phyloP scores from a whole-genome alignment of 2,113 vertebrate species.

The Ceyx cyanopectus region DNA sequence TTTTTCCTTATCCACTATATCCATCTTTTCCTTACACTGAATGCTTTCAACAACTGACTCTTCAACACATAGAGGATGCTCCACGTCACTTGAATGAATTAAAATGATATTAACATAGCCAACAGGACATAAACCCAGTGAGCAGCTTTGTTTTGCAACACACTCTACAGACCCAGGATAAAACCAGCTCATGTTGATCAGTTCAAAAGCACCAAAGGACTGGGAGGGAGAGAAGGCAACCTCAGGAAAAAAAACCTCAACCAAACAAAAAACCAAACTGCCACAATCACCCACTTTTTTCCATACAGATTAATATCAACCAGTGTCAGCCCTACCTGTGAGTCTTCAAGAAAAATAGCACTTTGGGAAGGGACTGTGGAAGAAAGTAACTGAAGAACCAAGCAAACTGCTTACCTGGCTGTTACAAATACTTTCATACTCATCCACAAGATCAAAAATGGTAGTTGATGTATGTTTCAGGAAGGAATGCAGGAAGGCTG shows the following conservation, averaged over 20 bases:
- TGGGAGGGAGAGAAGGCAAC: neutral
- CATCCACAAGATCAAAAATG: slow-evolving; percentile 92
- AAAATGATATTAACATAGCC: neutral
- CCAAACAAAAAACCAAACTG: neutral
- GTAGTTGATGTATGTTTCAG: slow-evolving; percentile 90
- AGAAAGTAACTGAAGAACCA: neutral
- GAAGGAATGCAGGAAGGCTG: slow-evolving; percentile 90
- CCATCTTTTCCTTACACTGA: neutral
- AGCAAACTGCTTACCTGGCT: slow-evolving; percentile 80
- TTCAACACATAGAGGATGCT: neutral
- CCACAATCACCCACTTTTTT: neutral
- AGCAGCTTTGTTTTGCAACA: neutral
- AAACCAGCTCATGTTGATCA: neutral
- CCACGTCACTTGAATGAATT: neutral
- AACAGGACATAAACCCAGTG: neutral
- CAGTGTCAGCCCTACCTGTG: neutral
- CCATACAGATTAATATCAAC: neutral
- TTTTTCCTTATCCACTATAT: neutral
- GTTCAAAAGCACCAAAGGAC: neutral
- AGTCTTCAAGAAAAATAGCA: neutral
- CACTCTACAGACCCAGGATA: neutral
- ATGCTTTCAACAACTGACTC: neutral
- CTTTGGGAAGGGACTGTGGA: neutral
- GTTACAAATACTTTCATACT: slow-evolving; percentile 89
- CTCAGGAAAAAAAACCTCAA: neutral